phyloP scores from a whole-genome alignment of 2,113 vertebrate genomes.

The Corythoichthys intestinalis region DNA sequence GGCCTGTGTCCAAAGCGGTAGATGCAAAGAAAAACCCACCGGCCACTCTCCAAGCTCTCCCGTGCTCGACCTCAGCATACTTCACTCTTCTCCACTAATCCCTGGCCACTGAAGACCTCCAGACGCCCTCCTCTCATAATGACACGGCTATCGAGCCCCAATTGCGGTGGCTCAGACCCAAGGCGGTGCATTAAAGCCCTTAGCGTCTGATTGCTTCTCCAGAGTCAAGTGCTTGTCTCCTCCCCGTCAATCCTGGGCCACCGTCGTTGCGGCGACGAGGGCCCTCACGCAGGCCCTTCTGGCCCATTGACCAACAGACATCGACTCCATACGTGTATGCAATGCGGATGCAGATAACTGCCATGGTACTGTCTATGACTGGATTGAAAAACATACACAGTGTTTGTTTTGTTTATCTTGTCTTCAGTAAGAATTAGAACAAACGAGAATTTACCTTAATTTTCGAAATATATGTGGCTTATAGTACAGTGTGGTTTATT shows the following conservation, averaged over 20 bases:
- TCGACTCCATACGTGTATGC: slow-evolving; percentile 35
- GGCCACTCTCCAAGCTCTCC: slow-evolving; percentile 31
- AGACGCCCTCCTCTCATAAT: slow-evolving; percentile 75
- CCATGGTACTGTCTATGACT: background rate
- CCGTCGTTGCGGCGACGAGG: slow-evolving; percentile 38
- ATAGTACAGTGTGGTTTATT: too few species aligned
- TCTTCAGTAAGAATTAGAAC: background rate
- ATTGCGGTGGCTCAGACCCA: slow-evolving; percentile 76
- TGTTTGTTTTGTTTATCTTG: background rate
- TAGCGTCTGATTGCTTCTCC: slow-evolving; percentile 75
- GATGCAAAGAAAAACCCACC: slow-evolving; percentile 38
- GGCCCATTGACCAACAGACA: slow-evolving; percentile 25
- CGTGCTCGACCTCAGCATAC: slow-evolving; percentile 22
- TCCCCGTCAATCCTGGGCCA: slow-evolving; percentile 56
- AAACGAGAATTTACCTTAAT: background rate
- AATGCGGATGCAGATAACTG: background rate
- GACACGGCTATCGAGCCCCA: slow-evolving; percentile 76
- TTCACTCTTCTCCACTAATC: slow-evolving; percentile 61
- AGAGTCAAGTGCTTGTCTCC: slow-evolving; percentile 76
- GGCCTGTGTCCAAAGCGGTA: slow-evolving; percentile 30
- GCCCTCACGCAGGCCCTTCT: slow-evolving; percentile 42
- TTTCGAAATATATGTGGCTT: too few species aligned
- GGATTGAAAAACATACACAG: slow-evolving; percentile 11
- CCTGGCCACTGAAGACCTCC: slow-evolving; percentile 70
- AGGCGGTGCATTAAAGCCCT: slow-evolving; percentile 74